Base-by-base conservation (phyloP, 2,113 vertebrate genomes). In the Microtus pennsylvanicus region DNA sequence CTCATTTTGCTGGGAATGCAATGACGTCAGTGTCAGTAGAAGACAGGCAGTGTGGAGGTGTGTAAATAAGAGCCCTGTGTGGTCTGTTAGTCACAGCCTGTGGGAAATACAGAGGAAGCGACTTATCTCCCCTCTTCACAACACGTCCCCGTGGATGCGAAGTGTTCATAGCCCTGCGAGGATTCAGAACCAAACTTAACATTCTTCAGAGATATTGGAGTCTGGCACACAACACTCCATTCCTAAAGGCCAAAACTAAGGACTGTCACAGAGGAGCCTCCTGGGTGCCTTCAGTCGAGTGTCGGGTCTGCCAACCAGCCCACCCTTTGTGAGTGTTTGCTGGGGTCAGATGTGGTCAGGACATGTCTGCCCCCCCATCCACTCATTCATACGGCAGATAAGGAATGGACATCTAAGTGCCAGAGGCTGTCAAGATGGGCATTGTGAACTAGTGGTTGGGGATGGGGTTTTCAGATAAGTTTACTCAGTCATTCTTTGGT, bases 71-170 rank as follows among this genome's bases (percentile, higher is more conserved):
- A 42, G 45, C 21, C 19, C 7, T 3, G 22, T 22, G 7, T 26
- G 35, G 3, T 78, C 33, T 28, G 70, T 35, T 13, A 2, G 19
- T 24, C 19, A 33, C 33, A 61, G 10, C 1, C 19, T 5, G 9
- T 65, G 47, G 82, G 58, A 55, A n/a, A 50, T 35, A 21, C n/a
- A 21, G 77, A 7, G 33, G 13, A 9, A 21, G 38, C 61, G 12
- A 6, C 7, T 12, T 21, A 0, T 21, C 17, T 69, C 17, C 0
- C n/a, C 47, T 35, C 26, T 9, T 74, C 24, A 65, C 55, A 47
- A 26, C 26, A 47, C 1, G 3, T 0, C 1, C 13, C 2, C 21
- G 3, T 12, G 16, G 14, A n/a, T 14, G 50, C 5, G 0, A 6
- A 74, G 33, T 5, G 22, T 74, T 30, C 55, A 35, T 26, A 38